Evolutionary conservation across 2,797 vertebrate genomes (phyloP).

Genomic region (Cottoperca gobio): DNA sequence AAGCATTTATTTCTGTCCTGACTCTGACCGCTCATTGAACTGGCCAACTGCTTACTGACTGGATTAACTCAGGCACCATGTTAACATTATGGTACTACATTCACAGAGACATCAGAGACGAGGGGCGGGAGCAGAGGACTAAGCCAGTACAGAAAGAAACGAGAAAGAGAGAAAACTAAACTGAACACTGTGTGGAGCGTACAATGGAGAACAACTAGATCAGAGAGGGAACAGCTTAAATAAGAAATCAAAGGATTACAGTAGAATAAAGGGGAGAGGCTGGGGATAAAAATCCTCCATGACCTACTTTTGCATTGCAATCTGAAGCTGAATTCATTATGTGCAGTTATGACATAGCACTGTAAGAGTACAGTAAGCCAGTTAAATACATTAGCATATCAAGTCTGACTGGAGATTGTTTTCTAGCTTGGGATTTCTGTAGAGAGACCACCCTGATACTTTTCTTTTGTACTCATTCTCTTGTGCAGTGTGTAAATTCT

Average conservation of each 20-base stretch:
- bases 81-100: conserved; percentile 60
- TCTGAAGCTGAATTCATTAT: conserved; percentile 41
- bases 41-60: conserved; percentile 65
- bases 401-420: conserved; percentile 53
- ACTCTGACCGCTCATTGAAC: conserved; percentile 70
- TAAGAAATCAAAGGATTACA: conserved; percentile 47
- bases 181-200: conserved; percentile 8
- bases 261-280: conserved; percentile 15
- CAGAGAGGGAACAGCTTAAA: conserved; percentile 35
- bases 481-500: conserved; percentile 1
- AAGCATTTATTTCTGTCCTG: conserved; percentile 57
- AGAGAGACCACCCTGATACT: conserved; percentile 32
- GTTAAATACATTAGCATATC: conserved; percentile 63
- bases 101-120: conserved; percentile 48
- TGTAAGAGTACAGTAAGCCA: conserved; percentile 42
- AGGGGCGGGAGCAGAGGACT: conserved; percentile 21
- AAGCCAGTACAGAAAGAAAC: conserved; percentile 20
- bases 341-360: conserved; percentile 36
- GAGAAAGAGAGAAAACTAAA: conserved; percentile 27
- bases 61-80: conserved; percentile 61
- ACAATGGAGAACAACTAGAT: conserved; percentile 36
- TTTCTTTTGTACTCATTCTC: background rate
- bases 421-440: conserved; percentile 15
- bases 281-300: conserved; percentile 24
- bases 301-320: conserved; percentile 58